Evolutionary conservation across 2,797 vertebrate genomes (phyloP).

Genomic region (Myotis myotis): DNA sequence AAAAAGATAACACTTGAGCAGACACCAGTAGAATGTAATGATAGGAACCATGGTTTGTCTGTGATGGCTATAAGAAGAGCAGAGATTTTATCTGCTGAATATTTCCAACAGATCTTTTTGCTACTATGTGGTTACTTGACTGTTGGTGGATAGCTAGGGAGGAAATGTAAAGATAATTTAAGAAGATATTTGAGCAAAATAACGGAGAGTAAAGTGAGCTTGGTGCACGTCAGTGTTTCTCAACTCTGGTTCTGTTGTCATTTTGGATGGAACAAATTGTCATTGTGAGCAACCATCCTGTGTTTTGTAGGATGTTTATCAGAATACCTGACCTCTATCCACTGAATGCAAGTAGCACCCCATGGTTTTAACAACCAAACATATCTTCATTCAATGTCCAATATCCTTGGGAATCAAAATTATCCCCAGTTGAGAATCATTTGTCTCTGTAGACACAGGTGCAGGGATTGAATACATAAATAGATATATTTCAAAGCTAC

Average conservation of each 20-base stretch:
- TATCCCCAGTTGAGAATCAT: fast-evolving
- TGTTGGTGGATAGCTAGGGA: not conserved
- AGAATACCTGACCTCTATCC: not conserved
- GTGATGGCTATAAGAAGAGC: not conserved
- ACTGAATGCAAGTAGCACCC: not conserved
- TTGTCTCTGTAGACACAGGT: not conserved
- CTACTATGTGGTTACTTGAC: not conserved
- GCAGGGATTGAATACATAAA: not conserved
- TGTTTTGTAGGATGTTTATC: not conserved
- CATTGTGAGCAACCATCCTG: not conserved
- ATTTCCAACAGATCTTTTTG: not conserved
- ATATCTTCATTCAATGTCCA: not conserved
- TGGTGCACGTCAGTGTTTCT: not conserved
- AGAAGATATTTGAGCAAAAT: not conserved
- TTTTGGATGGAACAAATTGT: not conserved
- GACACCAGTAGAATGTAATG: not conserved
- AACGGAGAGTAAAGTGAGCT: not conserved
- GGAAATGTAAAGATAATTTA: not conserved
- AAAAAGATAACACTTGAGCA: not conserved
- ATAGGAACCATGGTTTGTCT: not conserved
- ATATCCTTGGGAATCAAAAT: not conserved
- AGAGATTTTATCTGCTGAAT: not conserved
- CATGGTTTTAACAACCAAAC: not conserved
- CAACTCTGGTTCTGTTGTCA: not conserved
- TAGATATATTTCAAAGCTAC: not conserved